Conservation (phyloP, 2,888 invertebrate species). For the Pocota personata region DNA sequence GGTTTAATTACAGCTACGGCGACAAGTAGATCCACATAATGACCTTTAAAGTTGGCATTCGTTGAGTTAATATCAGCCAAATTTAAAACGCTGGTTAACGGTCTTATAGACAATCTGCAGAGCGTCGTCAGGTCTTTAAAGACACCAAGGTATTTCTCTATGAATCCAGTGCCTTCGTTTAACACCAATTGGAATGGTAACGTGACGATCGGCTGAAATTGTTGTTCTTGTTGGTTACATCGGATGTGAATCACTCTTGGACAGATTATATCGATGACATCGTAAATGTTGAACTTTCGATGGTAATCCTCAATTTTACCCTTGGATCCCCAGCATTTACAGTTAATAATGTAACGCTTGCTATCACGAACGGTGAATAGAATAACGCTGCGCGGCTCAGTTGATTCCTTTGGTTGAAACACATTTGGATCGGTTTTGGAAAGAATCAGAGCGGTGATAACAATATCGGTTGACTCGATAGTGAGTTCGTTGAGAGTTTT, state of each 20-base stretch:
- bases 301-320: conserved; percentile 86
- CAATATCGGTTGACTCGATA: conserved; percentile 58
- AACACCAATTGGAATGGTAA: conserved; percentile 87
- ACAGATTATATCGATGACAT: conserved; percentile 88
- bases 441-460: conserved; percentile 85
- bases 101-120: conserved; percentile 87
- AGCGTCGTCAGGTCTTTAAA: conserved; percentile 84
- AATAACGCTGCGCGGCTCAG: conserved; percentile 87
- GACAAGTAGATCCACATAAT: conserved; percentile 87
- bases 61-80: conserved; percentile 78
- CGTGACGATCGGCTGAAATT: conserved; percentile 87
- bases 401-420: conserved; percentile 78
- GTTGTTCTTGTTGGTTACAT: conserved; percentile 82
- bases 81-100: conserved; percentile 76
- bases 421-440: conserved; percentile 86
- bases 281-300: conserved; percentile 87
- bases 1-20: conserved; percentile 87
- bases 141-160: conserved; percentile 85
- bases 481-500: conserved; percentile 45
- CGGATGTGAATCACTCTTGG: conserved; percentile 84
- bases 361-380: conserved; percentile 91
- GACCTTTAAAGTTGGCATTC: conserved; percentile 48
- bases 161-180: conserved; percentile 87
- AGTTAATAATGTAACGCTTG: conserved; percentile 88
- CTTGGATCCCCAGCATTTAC: conserved; percentile 89